Evolutionary conservation across 1,140 invertebrate genomes (phyloP).

Genomic region (Ceratitis capitata): DNA sequence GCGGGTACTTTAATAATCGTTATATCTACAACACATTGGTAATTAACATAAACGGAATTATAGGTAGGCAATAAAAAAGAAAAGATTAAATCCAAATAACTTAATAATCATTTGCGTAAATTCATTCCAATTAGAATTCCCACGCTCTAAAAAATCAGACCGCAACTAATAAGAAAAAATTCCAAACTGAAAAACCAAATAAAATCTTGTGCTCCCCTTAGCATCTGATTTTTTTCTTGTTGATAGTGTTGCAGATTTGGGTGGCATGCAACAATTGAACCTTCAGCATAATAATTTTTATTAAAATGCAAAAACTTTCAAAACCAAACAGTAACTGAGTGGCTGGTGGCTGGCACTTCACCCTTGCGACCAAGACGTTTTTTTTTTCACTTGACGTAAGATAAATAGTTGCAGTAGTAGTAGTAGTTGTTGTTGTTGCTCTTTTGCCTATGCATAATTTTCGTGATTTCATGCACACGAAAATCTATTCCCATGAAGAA

Average conservation of each 20-base stretch:
- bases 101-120: neutral
- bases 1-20: neutral
- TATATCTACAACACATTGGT: too few relatives aligned
- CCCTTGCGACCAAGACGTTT: neutral
- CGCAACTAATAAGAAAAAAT: neutral
- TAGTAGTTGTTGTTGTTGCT: neutral
- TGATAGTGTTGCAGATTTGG: neutral
- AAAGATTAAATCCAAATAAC: neutral
- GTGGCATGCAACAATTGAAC: neutral
- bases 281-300: neutral
- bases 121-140: neutral
- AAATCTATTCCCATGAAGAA: slow-evolving; percentile 25
- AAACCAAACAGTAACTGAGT: neutral
- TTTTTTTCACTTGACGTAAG: too few relatives aligned
- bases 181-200: neutral
- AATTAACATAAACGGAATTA: neutral
- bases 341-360: too few relatives aligned
- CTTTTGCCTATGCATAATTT: neutral
- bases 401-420: neutral
- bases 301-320: slow-evolving; percentile 12
- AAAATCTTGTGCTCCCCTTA: neutral
- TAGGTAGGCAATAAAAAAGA: neutral
- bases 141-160: neutral
- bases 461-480: slow-evolving; percentile 15
- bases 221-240: neutral